Base-by-base conservation (phyloP, 2,888 invertebrate genomes). In the Apeira syringaria region DNA sequence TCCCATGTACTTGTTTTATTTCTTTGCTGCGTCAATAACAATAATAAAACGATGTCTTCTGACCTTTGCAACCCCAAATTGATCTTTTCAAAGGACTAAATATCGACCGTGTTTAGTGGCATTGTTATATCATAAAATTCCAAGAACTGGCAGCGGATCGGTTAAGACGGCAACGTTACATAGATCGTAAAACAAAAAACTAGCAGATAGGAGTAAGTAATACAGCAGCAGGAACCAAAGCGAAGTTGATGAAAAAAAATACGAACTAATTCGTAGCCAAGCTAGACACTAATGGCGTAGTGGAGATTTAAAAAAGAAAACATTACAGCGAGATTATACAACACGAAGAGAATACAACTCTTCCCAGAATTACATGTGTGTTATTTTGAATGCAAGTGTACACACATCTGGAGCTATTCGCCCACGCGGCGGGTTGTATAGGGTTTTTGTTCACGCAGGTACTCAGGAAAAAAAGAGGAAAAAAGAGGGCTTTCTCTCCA, bases 381-480 rank as follows among this genome's bases (percentile, higher is more conserved):
- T 61, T 56, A 56, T 59, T 64, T 59, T 61, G 60, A 60, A 47
- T 56, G 59, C 72, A 73, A 72, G 68, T 71, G 67, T 51, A 60
- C 54, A 60, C 54, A 58, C 74, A 74, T 73, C 69, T 74, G 74
- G 57, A 51, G 30, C 45, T 49, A 42, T 51, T 43, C 40, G 52
- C 39, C 30, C 42, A 39, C 34, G 34, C 45, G 34, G 34, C 45
- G 34, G 40, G 35, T 54, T 59, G 54, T 51, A 47, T 27, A 53
- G 57, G 56, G 59, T 78, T 80, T 80, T 81, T 80, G 74, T 78
- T 44, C 64, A 67, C 67, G 74, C 84, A 85, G 85, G 85, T 85
- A 85, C 74, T 54, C 44, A 58, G 56, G 62, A 68, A 78, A 82
- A 80, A 79, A 73, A 7, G 28, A 38, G 55, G 51, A 64, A 74